phyloP scores from a whole-genome alignment of 2,797 vertebrate species.

The Muraenolepis orangiensis region DNA sequence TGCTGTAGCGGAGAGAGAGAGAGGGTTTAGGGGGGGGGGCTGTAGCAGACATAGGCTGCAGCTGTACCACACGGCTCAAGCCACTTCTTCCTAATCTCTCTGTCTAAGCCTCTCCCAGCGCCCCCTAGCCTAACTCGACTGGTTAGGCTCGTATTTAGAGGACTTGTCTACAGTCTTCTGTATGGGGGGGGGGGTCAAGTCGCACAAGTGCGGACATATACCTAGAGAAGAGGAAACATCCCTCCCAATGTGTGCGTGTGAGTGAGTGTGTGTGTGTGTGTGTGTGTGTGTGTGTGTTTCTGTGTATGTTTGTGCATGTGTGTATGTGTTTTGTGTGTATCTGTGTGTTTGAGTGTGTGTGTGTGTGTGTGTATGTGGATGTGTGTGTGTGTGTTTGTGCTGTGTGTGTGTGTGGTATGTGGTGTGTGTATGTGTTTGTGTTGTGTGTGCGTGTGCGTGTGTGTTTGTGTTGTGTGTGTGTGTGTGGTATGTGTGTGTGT shows the following conservation, averaged over 20 bases:
- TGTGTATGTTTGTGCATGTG: neutral
- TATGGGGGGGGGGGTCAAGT: too few species aligned
- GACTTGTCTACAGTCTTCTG: too few species aligned
- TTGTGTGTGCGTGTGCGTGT: neutral
- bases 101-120: neutral
- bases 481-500: constrained; percentile 8
- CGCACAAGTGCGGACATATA: too few species aligned
- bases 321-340: neutral
- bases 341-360: too few species aligned
- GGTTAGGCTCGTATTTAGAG: too few species aligned
- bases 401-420: too few species aligned
- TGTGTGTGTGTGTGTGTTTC: constrained; percentile 2
- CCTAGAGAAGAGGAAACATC: neutral
- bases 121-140: neutral
- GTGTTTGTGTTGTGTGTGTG: constrained; percentile 5
- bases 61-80: neutral
- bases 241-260: neutral
- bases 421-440: constrained; percentile 3
- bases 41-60: neutral
- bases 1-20: too few species aligned
- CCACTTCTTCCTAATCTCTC: neutral
- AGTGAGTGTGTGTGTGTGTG: constrained; percentile 10
- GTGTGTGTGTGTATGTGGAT: too few species aligned
- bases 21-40: neutral
- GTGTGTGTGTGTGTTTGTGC: too few species aligned